phyloP scores from a whole-genome alignment of 64 coral and sea anemone species.

The Platygyra sinensis region DNA sequence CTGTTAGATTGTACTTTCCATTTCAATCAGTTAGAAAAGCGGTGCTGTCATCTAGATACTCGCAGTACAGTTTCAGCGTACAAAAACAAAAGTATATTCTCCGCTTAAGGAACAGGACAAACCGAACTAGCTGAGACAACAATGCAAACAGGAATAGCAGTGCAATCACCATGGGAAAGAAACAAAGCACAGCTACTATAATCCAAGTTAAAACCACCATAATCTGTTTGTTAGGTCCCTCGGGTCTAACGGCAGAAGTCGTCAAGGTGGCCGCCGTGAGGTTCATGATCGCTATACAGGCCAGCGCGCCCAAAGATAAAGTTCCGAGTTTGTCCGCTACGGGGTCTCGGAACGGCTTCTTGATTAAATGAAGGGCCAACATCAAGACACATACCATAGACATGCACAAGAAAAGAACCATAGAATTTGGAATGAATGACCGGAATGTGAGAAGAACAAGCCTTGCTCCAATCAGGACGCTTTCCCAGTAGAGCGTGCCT shows the following conservation, averaged over 20 bases:
- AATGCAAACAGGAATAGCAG: conserved; percentile 38
- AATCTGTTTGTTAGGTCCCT: conserved; percentile 29
- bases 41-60: background rate
- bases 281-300: conserved; percentile 52
- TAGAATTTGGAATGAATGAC: conserved; percentile 44
- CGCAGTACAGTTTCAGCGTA: background rate
- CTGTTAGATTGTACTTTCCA: background rate
- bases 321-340: conserved; percentile 22
- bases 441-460: conserved; percentile 41
- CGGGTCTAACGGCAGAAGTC: conserved; percentile 24
- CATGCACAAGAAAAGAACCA: conserved; percentile 43
- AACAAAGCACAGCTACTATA: conserved; percentile 8
- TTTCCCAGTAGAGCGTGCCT: conserved; percentile 80
- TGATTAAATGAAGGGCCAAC: conserved; percentile 45
- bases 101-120: conserved; percentile 11
- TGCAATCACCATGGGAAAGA: conserved; percentile 31
- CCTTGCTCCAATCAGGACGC: conserved; percentile 68
- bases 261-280: conserved; percentile 38
- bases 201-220: conserved; percentile 45
- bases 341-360: conserved; percentile 40
- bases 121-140: conserved; percentile 52
- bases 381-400: conserved; percentile 40
- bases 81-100: background rate
- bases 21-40: background rate
- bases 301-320: conserved; percentile 20